These are phyloP conservation scores for Eumacrocentrus americanus DNA, from an alignment of 2,888 invertebrate genomes.

Conservation along the genomic window DNA sequence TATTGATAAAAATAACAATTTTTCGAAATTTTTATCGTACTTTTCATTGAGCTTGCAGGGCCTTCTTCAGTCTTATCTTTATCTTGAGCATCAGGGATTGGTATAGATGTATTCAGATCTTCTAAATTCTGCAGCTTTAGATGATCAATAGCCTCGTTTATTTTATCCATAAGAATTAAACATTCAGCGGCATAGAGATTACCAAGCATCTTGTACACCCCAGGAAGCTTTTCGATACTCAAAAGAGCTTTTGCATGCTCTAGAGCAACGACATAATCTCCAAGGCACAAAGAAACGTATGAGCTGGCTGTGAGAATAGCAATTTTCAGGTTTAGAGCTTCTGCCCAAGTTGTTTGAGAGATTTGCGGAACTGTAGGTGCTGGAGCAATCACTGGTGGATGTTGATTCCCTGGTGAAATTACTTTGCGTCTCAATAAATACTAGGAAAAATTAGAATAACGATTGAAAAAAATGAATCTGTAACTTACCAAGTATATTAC, in stretches of 20 bases:
- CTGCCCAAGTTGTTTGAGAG: slow-evolving; percentile 45
- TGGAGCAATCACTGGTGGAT: slow-evolving; percentile 32
- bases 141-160: slow-evolving; percentile 83
- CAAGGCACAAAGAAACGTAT: slow-evolving; percentile 83
- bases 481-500: slow-evolving; percentile 30
- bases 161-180: slow-evolving; percentile 79
- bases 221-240: slow-evolving; percentile 73
- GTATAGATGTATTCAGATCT: slow-evolving; percentile 63
- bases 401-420: slow-evolving; percentile 31
- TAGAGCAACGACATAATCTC: slow-evolving; percentile 81
- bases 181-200: slow-evolving; percentile 92
- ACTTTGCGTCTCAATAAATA: too few species aligned
- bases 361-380: slow-evolving; percentile 35
- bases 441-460: neutral
- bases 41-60: slow-evolving; percentile 45
- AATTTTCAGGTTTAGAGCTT: slow-evolving; percentile 60
- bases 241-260: slow-evolving; percentile 79
- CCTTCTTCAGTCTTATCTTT: slow-evolving; percentile 62
- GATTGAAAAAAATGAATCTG: neutral
- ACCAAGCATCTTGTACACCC: slow-evolving; percentile 77
- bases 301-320: slow-evolving; percentile 79
- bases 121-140: slow-evolving; percentile 78
- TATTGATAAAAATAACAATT: neutral
- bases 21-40: slow-evolving; percentile 36
- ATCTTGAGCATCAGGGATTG: slow-evolving; percentile 47